Evolutionary conservation across 1,140 invertebrate species (phyloP).

Genomic region (Drosophila seguyi): DNA sequence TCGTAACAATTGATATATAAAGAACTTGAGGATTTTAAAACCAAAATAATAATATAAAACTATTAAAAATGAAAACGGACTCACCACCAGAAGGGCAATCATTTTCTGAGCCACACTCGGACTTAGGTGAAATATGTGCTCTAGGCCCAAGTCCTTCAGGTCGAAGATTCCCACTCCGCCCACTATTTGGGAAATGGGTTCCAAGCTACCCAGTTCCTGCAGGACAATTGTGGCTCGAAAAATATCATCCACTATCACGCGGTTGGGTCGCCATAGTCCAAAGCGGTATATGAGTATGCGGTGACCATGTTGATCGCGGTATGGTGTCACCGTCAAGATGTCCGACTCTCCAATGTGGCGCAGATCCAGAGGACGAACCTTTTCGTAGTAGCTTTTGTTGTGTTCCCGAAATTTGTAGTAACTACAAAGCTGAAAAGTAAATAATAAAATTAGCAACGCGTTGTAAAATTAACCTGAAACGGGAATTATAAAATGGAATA

Average conservation of each 20-base stretch:
- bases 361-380: conserved; percentile 89
- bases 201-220: conserved; percentile 90
- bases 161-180: conserved; percentile 92
- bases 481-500: background rate
- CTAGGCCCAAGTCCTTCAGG: conserved; percentile 88
- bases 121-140: conserved; percentile 90
- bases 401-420: conserved; percentile 91
- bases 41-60: background rate
- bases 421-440: conserved; percentile 88
- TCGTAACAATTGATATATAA: background rate
- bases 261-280: conserved; percentile 90
- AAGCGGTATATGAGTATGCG: conserved; percentile 80
- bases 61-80: conserved; percentile 57
- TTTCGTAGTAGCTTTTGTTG: conserved; percentile 89
- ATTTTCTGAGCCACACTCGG: conserved; percentile 89
- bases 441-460: background rate
- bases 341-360: conserved; percentile 89
- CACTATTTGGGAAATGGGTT: conserved; percentile 90
- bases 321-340: conserved; percentile 90
- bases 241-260: conserved; percentile 89
- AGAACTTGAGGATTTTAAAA: background rate
- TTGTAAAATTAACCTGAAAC: no score
- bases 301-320: conserved; percentile 89
- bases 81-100: conserved; percentile 89
- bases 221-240: conserved; percentile 90